A percentile compares a stretch with the other conserved stretches of the same genome.
Evolutionary conservation across 2,888 invertebrate genomes (phyloP).

Genomic region (Tenthredo amoena): DNA sequence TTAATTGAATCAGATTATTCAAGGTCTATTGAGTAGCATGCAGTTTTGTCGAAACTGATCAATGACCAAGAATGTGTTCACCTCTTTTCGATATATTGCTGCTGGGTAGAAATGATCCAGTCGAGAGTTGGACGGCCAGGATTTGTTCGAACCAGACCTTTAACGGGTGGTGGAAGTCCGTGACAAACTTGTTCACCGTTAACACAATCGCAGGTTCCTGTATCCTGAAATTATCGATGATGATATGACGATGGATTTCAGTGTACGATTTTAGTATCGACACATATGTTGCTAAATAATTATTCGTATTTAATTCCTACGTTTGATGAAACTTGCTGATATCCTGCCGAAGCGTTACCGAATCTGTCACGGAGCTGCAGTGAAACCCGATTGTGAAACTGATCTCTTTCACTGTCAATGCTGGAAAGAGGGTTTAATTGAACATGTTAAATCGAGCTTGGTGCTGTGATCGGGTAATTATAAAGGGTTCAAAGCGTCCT

Average conservation of each 20-base stretch:
- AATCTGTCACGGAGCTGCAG: conserved; percentile 70
- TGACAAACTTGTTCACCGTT: conserved; percentile 76
- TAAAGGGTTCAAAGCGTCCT: conserved; percentile 30
- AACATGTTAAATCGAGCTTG: neutral
- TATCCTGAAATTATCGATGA: conserved; percentile 75
- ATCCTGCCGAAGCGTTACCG: conserved; percentile 70
- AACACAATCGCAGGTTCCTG: conserved; percentile 78
- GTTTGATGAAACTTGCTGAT: conserved; percentile 71
- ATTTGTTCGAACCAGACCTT: conserved; percentile 73
- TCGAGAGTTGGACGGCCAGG: conserved; percentile 78
- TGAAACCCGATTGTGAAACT: conserved; percentile 69
- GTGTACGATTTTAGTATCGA: neutral
- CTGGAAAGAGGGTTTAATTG: conserved; percentile 57
- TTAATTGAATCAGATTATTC: neutral
- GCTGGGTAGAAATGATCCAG: conserved; percentile 80
- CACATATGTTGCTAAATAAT: neutral
- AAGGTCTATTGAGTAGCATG: neutral
- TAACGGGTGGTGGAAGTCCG: conserved; percentile 66
- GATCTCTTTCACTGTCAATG: conserved; percentile 67
- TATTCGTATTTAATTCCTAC: conserved; percentile 59
- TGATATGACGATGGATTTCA: neutral
- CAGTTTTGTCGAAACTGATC: neutral
- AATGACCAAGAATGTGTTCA: conserved; percentile 64
- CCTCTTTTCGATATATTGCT: conserved; percentile 81
- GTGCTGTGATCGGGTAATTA: conserved; percentile 2